Evolutionary conservation across 1,140 invertebrate genomes (phyloP).

Genomic region (Drosophila kepulauana): DNA sequence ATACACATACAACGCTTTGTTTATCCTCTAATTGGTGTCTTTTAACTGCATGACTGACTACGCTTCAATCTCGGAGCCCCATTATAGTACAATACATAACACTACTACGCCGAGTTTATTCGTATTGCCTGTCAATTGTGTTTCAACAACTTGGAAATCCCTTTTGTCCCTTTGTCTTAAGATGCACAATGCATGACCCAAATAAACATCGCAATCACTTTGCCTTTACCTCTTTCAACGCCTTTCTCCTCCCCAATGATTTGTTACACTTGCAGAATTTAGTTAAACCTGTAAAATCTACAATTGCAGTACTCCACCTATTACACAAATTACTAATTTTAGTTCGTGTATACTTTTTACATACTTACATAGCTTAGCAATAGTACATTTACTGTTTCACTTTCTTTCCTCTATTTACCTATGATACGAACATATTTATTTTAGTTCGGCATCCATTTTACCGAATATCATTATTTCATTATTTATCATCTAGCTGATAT

Average conservation of each 20-base stretch:
- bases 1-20: constrained; percentile 1
- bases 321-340: too few species aligned
- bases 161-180: constrained; percentile 15
- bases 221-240: not conserved
- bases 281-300: not conserved
- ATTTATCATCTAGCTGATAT: too few species aligned
- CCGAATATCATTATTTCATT: too few species aligned
- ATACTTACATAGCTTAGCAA: too few species aligned
- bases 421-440: too few species aligned
- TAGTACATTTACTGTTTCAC: not conserved
- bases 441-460: too few species aligned
- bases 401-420: not conserved
- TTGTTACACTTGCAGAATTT: constrained; percentile 17
- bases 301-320: not conserved
- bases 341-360: too few species aligned
- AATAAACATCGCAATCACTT: constrained; percentile 11
- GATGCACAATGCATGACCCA: constrained; percentile 34
- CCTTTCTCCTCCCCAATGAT: not conserved
- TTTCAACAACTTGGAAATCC: not conserved
- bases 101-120: not conserved
- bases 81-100: constrained; percentile 7
- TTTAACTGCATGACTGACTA: constrained; percentile 32
- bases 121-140: constrained; percentile 26
- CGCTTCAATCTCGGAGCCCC: not conserved
- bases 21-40: constrained; percentile 28